Base-by-base conservation (phyloP, 2,888 invertebrate species). In the Pimpla rufipes region DNA sequence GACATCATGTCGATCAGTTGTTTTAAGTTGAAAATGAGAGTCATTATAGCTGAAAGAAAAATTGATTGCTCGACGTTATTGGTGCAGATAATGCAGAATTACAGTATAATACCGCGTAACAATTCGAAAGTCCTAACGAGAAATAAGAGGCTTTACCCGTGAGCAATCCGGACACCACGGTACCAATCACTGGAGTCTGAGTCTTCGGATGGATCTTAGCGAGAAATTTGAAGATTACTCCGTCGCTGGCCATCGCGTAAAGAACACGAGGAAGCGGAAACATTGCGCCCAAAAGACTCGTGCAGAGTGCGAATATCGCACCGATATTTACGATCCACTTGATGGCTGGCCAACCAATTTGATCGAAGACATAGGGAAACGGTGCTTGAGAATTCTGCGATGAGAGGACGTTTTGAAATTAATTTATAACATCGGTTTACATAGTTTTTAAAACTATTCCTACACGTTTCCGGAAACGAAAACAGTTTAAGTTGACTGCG, bases 1-100 rank as follows among this genome's bases (percentile, higher is more conserved):
- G 98, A 98, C 98, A 99, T 98, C 97, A 99, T 98, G 90, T 99
- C 98, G 83, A 99, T 98, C 79, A 99, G 94, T 91, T 98, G 98
- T 83, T 97, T 96, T 82, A 98, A 94, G 93, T 98, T 97, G 93
- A 99, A 98, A n/a, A 98, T 92, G 0, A 97, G 94, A 0, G 98
- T 97, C 97, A 98, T 97, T 3, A 96, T 77, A 21, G 97, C 98
- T 96, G 93, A 18, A 94, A 93, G 77, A 80, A 92, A 75, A 66
- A 75, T 64, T 0, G 4, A 23, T 23, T 23, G 23, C 18, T 2
- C 0, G 2, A 3, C 10, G 35, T 55, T 62, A 29, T 62, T 29
- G 6, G 1, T 16, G 0, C 29, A 6, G 10, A 35, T 57, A 13
- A 11, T 3, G 11, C n/a, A 13, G 11, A 18, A 50, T 23, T 10